Base-by-base conservation (phyloP, 2,888 invertebrate species). In the Phalangium opilio region DNA sequence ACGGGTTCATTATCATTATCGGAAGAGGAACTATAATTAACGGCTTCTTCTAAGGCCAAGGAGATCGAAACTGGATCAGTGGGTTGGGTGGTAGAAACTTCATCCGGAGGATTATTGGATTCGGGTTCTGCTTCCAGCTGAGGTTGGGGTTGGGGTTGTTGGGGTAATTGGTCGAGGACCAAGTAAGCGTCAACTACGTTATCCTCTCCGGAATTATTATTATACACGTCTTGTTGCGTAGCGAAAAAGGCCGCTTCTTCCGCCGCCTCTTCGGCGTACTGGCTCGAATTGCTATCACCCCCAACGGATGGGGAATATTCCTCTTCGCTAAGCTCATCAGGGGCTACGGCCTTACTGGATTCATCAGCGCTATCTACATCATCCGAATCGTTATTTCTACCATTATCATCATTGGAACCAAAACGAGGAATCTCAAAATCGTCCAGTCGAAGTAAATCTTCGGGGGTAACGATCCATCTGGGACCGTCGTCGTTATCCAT, bases 181-280 rank as follows among this genome's bases (percentile, higher is more conserved):
- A 27, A 8, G 8, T 27, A 27, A 27, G 27, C 27, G 27, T 27
- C 27, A 27, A 27, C 27, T 27, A 27, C 27, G 27, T 27, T 27
- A 27, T 27, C 27, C 8, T 27, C 27, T 27, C 27, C 27, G 4
- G 27, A 27, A 43, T 52, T 52, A 43, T 52, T 52, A 43, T 52
- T 52, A 27, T 42, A 42, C 21, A 48, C 52, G 44, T 52, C 50
- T 33, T 52, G 52, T 20, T 48, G 48, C 35, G 44, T 45, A 14
- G 50, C 50, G 11, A 52, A 41, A 47, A 52, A 52, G 19, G 18
- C 48, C 5, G 50, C 39, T 50, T 52, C 52, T 47, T 52, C 52
- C 17, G 46, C 10, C 15, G 45, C 19, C 41, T 48, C 48, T 38
- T 50, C 47, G 10, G 38, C 17, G 18, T 38, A 17, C 11, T 14